Evolutionary conservation across 1,140 invertebrate genomes (phyloP).

Genomic region (Calliopsis andreniformis): DNA sequence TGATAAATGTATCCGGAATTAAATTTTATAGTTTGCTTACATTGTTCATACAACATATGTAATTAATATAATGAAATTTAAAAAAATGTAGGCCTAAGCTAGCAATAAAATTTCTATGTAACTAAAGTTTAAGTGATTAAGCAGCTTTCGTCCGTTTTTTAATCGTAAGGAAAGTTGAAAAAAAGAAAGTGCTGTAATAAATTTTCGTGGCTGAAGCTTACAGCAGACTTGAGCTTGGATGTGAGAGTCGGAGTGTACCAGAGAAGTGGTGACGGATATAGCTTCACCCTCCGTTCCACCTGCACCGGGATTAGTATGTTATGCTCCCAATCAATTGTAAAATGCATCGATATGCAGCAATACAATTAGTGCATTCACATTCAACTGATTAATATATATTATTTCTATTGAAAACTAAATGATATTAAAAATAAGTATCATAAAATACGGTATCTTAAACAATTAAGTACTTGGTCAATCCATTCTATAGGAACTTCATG

Average conservation of each 20-base stretch:
- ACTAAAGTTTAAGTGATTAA: slow-evolving; percentile 25
- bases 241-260: slow-evolving; percentile 75
- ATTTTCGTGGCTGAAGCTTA: slow-evolving; percentile 78
- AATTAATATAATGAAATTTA: neutral
- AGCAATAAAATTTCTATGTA: neutral
- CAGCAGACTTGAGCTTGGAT: slow-evolving; percentile 78
- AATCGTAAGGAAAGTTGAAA: slow-evolving; percentile 5
- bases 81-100: neutral
- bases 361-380: slow-evolving; percentile 34
- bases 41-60: too few relatives aligned
- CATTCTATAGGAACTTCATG: neutral
- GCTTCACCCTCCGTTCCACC: slow-evolving; percentile 78
- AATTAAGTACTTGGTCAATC: slow-evolving; percentile 13
- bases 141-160: neutral
- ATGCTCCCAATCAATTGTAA: slow-evolving; percentile 69
- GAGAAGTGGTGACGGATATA: slow-evolving; percentile 76
- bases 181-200: slow-evolving; percentile 64
- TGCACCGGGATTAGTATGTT: slow-evolving; percentile 81
- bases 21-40: too few relatives aligned
- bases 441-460: slow-evolving; percentile 5
- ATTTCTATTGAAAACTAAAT: slow-evolving; percentile 22
- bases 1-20: neutral
- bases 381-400: slow-evolving; percentile 36
- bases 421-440: slow-evolving; percentile 1
- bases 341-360: slow-evolving; percentile 34